A percentile compares a stretch with the other conserved stretches of the same genome.
Evolutionary conservation across 1,140 invertebrate genomes (phyloP).

Genomic region (Penaeus japonicus): DNA sequence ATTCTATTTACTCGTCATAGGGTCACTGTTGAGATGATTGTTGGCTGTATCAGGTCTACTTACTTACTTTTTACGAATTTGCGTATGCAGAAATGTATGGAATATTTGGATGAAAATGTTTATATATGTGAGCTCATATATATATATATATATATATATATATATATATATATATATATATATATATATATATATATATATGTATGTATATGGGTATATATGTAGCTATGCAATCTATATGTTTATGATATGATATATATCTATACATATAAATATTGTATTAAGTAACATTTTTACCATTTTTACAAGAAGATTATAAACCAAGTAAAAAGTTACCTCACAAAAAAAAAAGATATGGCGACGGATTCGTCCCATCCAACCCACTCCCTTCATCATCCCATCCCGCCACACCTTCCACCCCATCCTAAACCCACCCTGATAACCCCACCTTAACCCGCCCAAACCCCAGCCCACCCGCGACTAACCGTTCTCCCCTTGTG

Average conservation of each 20-base stretch:
- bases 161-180: conserved; percentile 8
- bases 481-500: not conserved
- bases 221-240: not conserved
- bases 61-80: not conserved
- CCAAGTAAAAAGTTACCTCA: not conserved
- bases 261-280: not conserved
- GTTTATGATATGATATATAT: not conserved
- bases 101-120: not conserved
- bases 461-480: not conserved
- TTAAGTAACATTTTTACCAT: not conserved
- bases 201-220: not conserved
- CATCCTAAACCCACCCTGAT: too few relatives aligned
- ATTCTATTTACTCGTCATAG: too few relatives aligned
- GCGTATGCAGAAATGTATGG: not conserved
- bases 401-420: not conserved
- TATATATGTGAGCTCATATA: conserved; percentile 61
- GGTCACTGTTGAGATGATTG: too few relatives aligned
- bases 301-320: not conserved
- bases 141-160: conserved; percentile 9
- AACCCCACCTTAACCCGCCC: not conserved
- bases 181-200: conserved; percentile 18
- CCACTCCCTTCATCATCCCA: not conserved
- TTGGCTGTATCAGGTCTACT: too few relatives aligned
- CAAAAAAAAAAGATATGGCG: too few relatives aligned
- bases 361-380: not conserved